phyloP scores from a whole-genome alignment of 2,113 vertebrate genomes.

The Microcebus murinus region DNA sequence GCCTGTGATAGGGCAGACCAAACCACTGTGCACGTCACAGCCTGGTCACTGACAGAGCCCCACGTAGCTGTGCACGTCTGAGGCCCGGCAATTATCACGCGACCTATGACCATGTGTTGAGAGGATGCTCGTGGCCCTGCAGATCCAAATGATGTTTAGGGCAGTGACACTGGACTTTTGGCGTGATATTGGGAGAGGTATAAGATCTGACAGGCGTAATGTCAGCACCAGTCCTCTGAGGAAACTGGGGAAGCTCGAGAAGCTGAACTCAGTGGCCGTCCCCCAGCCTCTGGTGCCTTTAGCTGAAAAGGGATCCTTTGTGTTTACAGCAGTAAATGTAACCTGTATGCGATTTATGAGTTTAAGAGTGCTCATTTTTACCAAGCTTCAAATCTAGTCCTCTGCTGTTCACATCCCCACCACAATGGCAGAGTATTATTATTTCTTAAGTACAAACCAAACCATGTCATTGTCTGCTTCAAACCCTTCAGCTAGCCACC shows the following conservation, averaged over 20 bases:
- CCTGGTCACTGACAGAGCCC: background rate
- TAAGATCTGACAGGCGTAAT: background rate
- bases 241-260: background rate
- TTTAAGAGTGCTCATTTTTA: background rate
- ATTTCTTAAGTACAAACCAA: background rate
- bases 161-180: background rate
- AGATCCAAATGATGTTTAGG: background rate
- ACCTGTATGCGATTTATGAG: background rate
- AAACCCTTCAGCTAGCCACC: background rate
- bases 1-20: background rate
- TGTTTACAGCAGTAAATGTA: background rate
- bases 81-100: background rate
- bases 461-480: background rate
- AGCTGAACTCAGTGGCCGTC: background rate
- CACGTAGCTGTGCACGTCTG: accelerated
- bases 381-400: background rate
- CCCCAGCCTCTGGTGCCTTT: background rate
- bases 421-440: background rate
- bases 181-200: background rate
- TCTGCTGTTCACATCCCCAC: background rate
- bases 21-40: background rate
- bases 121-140: background rate
- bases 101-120: background rate
- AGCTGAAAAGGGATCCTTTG: background rate
- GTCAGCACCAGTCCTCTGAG: background rate